Evolutionary conservation across 2,888 invertebrate species (phyloP), one percentile per base, ranked within the genome.

Genomic region (Podotricha telesiphe): DNA sequence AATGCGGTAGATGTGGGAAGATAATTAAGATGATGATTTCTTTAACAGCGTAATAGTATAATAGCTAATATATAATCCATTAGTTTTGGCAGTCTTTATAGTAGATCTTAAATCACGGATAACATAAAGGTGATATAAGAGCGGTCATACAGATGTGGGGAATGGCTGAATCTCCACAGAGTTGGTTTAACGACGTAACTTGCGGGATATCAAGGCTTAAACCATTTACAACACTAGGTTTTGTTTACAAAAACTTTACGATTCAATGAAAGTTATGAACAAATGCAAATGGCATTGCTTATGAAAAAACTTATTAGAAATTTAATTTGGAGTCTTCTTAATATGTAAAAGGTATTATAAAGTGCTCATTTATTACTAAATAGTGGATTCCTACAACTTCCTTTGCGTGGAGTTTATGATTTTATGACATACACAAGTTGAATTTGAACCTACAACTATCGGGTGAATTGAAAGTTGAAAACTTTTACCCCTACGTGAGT

Each of bases 111-210:
- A 62, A 62, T 50, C 62, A 50, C 19, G 19, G 8, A 13, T 19
- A 28, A 62, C 19, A 50, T 62, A 62, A 62, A 62, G 62, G 62
- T 62, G 62, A 62, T 62, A 62, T 62, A 62, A 48, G 62, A 62
- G 45, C 42, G 28, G 48, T 48, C 48, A 62, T 48, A 50, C 62
- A 62, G 15, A 50, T 62, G 62, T 50, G 48, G 48, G 48, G 19
- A 62, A 62, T 50, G 62, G 62, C 15, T 48, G 37, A 13, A 19
- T 50, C 62, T 62, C 19, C 7, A n/a, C 47, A 15, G 48, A 62
- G 17, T 55, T 28, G n/a, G 19, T 62, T 62, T 62, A 17, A 48
- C 47, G 34, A 48, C 19, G 22, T 61, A 45, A 61, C 61, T 48
- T 62, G 17, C 47, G 45, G 48, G 8, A 19, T 20, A 62, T 62